Percentiles rank a stretch among this genome's conserved stretches.
Evolutionary conservation across 2,888 invertebrate genomes (phyloP).

Genomic region (Morinoia aosen): DNA sequence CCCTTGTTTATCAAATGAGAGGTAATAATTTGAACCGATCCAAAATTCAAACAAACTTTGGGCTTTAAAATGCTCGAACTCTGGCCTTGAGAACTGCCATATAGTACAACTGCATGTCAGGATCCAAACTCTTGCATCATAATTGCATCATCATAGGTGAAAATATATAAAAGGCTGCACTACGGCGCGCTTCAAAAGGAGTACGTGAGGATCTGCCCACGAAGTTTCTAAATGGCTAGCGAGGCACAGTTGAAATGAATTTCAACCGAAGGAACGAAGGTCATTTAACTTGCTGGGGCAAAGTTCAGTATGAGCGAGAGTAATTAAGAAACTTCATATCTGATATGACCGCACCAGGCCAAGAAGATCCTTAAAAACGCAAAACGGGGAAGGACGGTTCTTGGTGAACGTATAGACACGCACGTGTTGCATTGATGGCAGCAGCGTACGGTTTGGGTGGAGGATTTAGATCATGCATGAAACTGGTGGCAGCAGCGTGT

Average conservation of each 20-base stretch:
- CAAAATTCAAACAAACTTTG: too few species aligned
- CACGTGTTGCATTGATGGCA: neutral
- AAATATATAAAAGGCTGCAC: neutral
- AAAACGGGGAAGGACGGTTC: neutral
- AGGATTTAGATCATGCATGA: too few species aligned
- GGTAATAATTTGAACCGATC: too few species aligned
- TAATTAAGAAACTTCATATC: conserved; percentile 27
- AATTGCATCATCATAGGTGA: neutral
- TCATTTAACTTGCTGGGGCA: neutral
- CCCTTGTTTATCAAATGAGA: too few species aligned
- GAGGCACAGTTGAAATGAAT: neutral
- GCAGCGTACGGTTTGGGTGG: neutral
- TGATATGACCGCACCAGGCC: neutral
- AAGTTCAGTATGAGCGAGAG: neutral
- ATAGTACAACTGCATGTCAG: neutral
- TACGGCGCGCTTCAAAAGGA: neutral
- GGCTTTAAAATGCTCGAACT: too few species aligned
- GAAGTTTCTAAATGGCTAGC: neutral
- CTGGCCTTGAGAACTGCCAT: neutral
- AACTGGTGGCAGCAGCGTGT: too few species aligned
- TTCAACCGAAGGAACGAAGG: neutral
- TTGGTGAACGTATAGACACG: neutral
- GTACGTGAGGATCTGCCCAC: neutral
- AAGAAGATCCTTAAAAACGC: neutral
- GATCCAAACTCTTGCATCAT: neutral